Evolutionary conservation across 2,888 invertebrate genomes (phyloP), one percentile per base, ranked within the genome.

Genomic region (Parochlus steinenii): DNA sequence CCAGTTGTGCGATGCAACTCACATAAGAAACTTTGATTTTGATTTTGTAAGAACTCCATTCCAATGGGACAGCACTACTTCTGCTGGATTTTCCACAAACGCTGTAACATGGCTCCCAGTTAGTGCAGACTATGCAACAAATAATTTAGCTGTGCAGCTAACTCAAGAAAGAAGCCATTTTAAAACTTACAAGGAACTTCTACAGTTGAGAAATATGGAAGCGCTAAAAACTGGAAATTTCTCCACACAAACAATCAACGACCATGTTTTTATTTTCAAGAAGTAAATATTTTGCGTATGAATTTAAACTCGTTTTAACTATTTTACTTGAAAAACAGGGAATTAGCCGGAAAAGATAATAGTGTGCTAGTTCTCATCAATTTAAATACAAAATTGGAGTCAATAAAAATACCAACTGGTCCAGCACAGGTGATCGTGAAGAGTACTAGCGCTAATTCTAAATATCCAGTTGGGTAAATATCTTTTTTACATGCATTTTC

Each of bases 81-180:
- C 58, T 41, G 58, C 62, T 5, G 48, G 53, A 18, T 59, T 54
- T 26, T 53, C 56, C 2, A 61, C n/a, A 74, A 74, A 11, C 73
- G 75, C 50, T 0, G 48, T 46, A 1, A 69, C 77, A 0, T 81
- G 80, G 79, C 49, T 80, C 5, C 78, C 78, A 0, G 63, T 80
- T 1, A 64, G 72, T 39, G 51, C 63, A 0, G 71, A 77, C 48
- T 77, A 67, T 47, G 45, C 44, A 41, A 60, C 55, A 6, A 50
- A 69, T 7, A 80, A 80, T 51, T 61, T 71, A 19, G 61, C 54
- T 26, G 59, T 53, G 1, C 69, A 76, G 45, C 65, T 64, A 27
- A 47, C 47, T 1, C 58, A 62, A 3, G 38, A 42, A 0, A 53
- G 59, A 4, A 74, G 73, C 29, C 65, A 73, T 41, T 65, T 62